Evolutionary conservation across 2,113 vertebrate genomes (phyloP).

Genomic region (Pica pica): DNA sequence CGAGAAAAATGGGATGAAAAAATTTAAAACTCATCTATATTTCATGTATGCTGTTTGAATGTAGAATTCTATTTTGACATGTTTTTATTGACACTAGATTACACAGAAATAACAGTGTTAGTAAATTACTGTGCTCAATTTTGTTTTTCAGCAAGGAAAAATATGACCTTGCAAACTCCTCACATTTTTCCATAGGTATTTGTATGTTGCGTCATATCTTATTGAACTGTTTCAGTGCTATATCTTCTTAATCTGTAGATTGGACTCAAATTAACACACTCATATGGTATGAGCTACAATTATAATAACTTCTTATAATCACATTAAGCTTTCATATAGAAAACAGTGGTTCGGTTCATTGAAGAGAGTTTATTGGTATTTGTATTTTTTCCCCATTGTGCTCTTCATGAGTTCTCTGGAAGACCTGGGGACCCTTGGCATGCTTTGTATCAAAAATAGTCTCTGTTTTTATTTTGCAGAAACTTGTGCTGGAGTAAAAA

Average conservation of each 20-base stretch:
- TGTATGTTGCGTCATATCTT: neutral
- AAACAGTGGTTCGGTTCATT: neutral
- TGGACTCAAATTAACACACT: neutral
- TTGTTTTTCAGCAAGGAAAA: neutral
- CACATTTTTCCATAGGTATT: neutral
- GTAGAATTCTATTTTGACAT: neutral
- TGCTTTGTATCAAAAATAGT: neutral
- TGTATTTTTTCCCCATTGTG: neutral
- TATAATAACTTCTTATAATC: neutral
- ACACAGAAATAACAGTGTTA: neutral
- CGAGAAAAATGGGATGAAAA: neutral
- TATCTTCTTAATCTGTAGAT: neutral
- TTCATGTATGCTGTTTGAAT: neutral
- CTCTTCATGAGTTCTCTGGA: neutral
- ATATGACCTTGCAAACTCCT: neutral
- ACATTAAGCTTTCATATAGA: neutral
- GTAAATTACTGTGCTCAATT: neutral
- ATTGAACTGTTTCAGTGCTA: neutral
- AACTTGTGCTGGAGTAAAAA: neutral
- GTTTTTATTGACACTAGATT: neutral
- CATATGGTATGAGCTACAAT: neutral
- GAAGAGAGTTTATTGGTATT: neutral
- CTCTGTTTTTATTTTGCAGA: neutral
- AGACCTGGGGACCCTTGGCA: accelerated
- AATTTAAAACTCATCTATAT: neutral